These are phyloP conservation scores for Myathropa florea DNA, from an alignment of 2,888 invertebrate species.

Conservation along the genomic window DNA sequence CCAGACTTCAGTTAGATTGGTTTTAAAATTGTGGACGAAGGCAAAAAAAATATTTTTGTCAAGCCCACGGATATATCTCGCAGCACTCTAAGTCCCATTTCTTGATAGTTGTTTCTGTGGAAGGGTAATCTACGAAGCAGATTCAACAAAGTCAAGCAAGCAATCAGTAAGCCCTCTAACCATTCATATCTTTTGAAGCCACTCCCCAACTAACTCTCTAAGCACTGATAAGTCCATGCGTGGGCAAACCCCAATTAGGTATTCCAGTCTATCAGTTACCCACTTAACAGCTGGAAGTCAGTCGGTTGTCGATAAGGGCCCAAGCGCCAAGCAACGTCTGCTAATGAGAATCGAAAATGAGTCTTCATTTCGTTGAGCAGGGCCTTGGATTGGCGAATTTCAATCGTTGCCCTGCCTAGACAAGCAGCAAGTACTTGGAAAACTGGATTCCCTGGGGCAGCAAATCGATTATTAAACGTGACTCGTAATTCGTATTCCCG, in stretches of 20 bases:
- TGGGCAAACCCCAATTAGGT: conserved; percentile 30
- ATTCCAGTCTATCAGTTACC: conserved; percentile 29
- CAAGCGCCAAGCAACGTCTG: neutral
- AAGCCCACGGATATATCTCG: no score
- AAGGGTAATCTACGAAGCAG: no score
- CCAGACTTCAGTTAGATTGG: no score
- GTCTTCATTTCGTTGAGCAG: conserved; percentile 13
- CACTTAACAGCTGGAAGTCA: conserved; percentile 39
- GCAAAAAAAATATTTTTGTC: no score
- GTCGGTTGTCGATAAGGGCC: conserved; percentile 29
- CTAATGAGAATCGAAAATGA: conserved; percentile 9
- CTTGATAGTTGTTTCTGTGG: no score
- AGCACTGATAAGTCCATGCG: conserved; percentile 21
- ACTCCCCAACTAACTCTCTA: conserved; percentile 10
- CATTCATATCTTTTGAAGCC: neutral
- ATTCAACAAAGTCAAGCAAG: neutral
- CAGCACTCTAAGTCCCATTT: no score
- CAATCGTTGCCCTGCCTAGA: neutral
- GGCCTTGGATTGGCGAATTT: conserved; percentile 10
- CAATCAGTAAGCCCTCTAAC: neutral
- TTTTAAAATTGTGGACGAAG: no score
- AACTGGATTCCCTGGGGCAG: conserved; percentile 29
- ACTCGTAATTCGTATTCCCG: neutral
- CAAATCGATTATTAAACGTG: conserved; percentile 10
- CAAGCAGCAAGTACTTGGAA: neutral